Conservation (phyloP, 2,888 invertebrate genomes). For the Cephus rjabovi region DNA sequence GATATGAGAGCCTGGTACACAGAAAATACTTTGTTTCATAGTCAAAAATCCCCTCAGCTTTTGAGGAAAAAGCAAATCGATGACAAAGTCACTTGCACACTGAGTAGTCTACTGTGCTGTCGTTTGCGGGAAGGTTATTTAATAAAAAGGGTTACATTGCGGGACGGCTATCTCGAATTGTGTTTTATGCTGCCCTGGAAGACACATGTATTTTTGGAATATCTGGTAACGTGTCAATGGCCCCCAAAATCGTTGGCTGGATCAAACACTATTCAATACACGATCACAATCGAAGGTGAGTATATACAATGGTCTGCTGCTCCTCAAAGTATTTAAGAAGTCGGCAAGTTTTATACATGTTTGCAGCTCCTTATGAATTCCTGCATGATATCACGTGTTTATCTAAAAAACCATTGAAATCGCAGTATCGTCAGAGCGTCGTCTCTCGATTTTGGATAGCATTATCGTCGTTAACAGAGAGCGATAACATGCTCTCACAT, state of each 20-base stretch:
- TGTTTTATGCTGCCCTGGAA: slow-evolving; percentile 79
- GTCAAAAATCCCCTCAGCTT: slow-evolving; percentile 69
- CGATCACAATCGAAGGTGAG: slow-evolving; percentile 66
- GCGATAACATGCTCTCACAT: slow-evolving; percentile 77
- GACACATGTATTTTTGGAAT: slow-evolving; percentile 78
- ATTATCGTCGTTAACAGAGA: slow-evolving; percentile 74
- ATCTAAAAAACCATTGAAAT: slow-evolving; percentile 73
- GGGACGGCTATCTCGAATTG: slow-evolving; percentile 73
- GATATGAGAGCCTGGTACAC: slow-evolving; percentile 51
- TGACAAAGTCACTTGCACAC: slow-evolving; percentile 72
- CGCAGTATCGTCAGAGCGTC: slow-evolving; percentile 75
- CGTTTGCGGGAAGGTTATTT: slow-evolving; percentile 81
- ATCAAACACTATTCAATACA: slow-evolving; percentile 64
- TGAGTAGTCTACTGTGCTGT: slow-evolving; percentile 77
- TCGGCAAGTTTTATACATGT: not conserved
- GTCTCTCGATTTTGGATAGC: slow-evolving; percentile 76
- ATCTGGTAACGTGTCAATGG: slow-evolving; percentile 73
- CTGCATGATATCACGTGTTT: slow-evolving; percentile 79
- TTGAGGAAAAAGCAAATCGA: slow-evolving; percentile 75
- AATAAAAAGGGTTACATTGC: slow-evolving; percentile 68
- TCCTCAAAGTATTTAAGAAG: not conserved
- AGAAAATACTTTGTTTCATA: slow-evolving; percentile 70
- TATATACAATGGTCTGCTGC: not conserved
- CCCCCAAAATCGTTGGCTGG: slow-evolving; percentile 66
- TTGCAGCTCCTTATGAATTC: slow-evolving; percentile 77